Base-by-base conservation (phyloP, 2,888 invertebrate genomes). In the Epirrhoe tristata region DNA sequence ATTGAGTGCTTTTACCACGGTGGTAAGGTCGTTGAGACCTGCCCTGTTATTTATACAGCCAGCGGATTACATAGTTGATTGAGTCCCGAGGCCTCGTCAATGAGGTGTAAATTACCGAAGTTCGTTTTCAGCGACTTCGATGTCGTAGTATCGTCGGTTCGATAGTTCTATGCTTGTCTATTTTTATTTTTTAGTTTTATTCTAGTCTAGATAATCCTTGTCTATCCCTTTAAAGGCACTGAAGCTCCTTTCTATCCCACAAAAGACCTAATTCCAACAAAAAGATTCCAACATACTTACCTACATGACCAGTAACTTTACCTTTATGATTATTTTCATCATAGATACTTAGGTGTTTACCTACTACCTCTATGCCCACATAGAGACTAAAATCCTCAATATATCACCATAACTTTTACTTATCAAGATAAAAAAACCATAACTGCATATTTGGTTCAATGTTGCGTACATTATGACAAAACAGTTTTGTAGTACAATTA, bases 1-100 rank as follows among this genome's bases (percentile, higher is more conserved):
- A 87, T 85, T 83, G 84, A 90, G 74, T 83, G 90, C 81, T 79
- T 87, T 88, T 85, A 87, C 87, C 84, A 83, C 78, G 74, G 69
- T 84, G 84, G n/a, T n/a, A n/a, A 88, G 89, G 88, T 88, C 91
- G 84, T 76, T 69, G 78, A 83, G 83, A 83, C 79, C 81, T 75
- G 77, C 75, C 66, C 70, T 62, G 76, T 85, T 91, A 91, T 89
- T 89, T 88, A 85, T 90, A 88, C 80, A 75, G 69, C 72, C 71
- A 76, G 67, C 69, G 73, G 69, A 75, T 79, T 78, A 78, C 74
- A 81, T 75, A 80, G 79, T 76, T 79, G 74, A 82, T 71, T 75
- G 78, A 76, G 72, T 77, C 66, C 46, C 6, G 12, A 24, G 31
- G 39, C 59, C 52, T 59, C 14, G 58, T 8, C 12, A 43, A 1